Conservation (phyloP, 1,140 invertebrate species). For the Himalopsyche phryganea region DNA sequence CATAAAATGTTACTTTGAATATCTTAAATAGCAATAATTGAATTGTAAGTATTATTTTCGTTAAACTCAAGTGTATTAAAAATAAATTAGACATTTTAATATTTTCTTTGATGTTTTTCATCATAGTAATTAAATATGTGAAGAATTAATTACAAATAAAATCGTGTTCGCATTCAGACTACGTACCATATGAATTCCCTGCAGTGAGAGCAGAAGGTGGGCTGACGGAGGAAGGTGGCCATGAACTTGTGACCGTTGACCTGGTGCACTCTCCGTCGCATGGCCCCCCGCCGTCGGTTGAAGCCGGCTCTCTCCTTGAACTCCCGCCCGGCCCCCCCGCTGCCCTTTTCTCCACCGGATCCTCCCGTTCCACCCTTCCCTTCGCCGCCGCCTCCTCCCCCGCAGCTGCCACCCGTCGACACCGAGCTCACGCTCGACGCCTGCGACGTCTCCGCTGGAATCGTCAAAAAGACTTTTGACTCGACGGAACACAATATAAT, state of each 20-base stretch:
- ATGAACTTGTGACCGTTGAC: slow-evolving; percentile 99
- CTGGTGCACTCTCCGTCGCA: slow-evolving; percentile 92
- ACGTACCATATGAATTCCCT: slow-evolving; percentile 95
- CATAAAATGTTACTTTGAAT: too few relatives aligned
- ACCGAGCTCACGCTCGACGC: slow-evolving; percentile 27
- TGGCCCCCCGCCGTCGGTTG: slow-evolving; percentile 87
- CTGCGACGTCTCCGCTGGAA: slow-evolving; percentile 29
- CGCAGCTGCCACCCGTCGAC: slow-evolving; percentile 17
- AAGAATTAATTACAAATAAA: too few relatives aligned
- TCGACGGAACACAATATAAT: too few relatives aligned
- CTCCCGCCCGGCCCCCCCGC: slow-evolving; percentile 58
- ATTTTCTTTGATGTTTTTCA: too few relatives aligned
- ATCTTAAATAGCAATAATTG: too few relatives aligned
- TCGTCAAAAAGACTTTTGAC: neutral
- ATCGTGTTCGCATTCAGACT: too few relatives aligned
- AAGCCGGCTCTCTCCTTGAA: slow-evolving; percentile 95
- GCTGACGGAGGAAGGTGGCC: slow-evolving; percentile 97
- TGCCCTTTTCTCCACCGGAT: slow-evolving; percentile 36
- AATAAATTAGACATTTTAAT: too few relatives aligned
- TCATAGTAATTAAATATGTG: too few relatives aligned
- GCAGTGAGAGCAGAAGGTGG: slow-evolving; percentile 98
- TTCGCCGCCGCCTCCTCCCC: slow-evolving; percentile 40
- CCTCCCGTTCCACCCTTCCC: slow-evolving; percentile 40
- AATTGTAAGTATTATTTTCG: too few relatives aligned
- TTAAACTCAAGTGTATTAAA: too few relatives aligned